phyloP scores from a whole-genome alignment of 1,140 invertebrate genomes.

The Meloidogyne chitwoodi region DNA sequence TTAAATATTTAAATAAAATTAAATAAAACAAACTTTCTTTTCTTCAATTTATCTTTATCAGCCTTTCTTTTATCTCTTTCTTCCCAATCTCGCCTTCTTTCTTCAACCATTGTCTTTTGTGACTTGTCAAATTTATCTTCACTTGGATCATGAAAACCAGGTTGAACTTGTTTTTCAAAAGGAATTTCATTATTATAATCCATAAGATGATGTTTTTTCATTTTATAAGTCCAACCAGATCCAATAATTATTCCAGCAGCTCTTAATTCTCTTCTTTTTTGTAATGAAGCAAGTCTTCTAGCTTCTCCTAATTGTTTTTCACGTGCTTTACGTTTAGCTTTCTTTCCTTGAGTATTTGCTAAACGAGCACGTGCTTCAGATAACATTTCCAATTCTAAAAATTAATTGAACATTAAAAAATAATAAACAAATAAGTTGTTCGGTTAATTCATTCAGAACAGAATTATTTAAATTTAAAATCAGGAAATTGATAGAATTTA shows the following conservation, averaged over 20 bases:
- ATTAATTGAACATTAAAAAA: no score
- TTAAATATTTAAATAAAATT: not conserved
- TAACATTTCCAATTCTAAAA: slow-evolving; percentile 90
- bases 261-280: slow-evolving; percentile 88
- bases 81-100: slow-evolving; percentile 36
- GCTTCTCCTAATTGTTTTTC: slow-evolving; percentile 99
- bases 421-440: no score
- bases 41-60: slow-evolving; percentile 71
- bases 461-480: no score
- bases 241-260: slow-evolving; percentile 88
- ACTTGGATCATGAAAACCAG: slow-evolving; percentile 56
- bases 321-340: slow-evolving; percentile 94
- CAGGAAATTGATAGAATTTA: no score
- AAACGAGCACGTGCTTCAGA: slow-evolving; percentile 94
- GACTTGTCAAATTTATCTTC: slow-evolving; percentile 53
- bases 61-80: slow-evolving; percentile 70
- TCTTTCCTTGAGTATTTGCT: slow-evolving; percentile 98
- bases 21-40: slow-evolving; percentile 35
- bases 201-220: slow-evolving; percentile 75
- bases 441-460: no score
- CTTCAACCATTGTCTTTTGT: slow-evolving; percentile 29
- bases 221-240: slow-evolving; percentile 60
- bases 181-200: slow-evolving; percentile 93
- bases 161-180: slow-evolving; percentile 56
- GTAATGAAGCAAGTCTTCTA: slow-evolving; percentile 84